phyloP scores from a whole-genome alignment of 2,797 vertebrate species.

The Lindbergichthys nudifrons region DNA sequence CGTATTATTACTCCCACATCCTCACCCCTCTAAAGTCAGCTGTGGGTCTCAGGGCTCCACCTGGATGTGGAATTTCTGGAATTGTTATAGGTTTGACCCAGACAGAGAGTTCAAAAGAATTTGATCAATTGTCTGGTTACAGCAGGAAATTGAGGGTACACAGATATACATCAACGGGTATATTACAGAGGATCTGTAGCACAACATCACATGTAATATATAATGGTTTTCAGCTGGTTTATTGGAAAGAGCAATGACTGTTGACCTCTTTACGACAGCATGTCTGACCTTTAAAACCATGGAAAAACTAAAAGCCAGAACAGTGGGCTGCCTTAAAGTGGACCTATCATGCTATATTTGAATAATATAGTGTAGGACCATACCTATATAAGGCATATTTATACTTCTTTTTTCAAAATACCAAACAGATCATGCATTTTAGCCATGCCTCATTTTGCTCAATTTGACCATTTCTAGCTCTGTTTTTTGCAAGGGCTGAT shows the following conservation, averaged over 20 bases:
- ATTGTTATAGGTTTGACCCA: constrained; percentile 17
- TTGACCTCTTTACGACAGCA: background rate
- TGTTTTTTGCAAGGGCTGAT: too few relatives aligned
- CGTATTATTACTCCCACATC: background rate
- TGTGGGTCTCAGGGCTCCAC: constrained; percentile 8
- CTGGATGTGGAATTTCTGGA: constrained; percentile 14
- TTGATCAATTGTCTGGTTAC: constrained; percentile 4
- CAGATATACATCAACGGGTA: constrained; percentile 8
- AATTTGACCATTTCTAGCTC: too few relatives aligned
- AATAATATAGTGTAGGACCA: too few relatives aligned
- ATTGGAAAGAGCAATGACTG: constrained; percentile 2
- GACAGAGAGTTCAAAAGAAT: constrained; percentile 13
- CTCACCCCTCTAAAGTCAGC: background rate
- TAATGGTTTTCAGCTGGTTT: background rate
- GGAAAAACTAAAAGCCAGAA: background rate
- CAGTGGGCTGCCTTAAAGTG: too few relatives aligned
- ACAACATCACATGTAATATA: background rate
- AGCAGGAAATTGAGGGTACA: constrained; percentile 35
- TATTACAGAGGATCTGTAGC: background rate
- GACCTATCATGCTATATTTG: too few relatives aligned
- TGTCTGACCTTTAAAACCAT: constrained; percentile 8
- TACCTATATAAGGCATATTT: too few relatives aligned
- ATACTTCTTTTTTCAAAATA: too few relatives aligned
- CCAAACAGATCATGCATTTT: too few relatives aligned
- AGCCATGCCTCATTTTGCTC: too few relatives aligned